Evolutionary conservation across 2,113 vertebrate species (phyloP), one percentile per base, ranked within the genome.

Genomic region (Rhegmatorhina hoffmannsi): DNA sequence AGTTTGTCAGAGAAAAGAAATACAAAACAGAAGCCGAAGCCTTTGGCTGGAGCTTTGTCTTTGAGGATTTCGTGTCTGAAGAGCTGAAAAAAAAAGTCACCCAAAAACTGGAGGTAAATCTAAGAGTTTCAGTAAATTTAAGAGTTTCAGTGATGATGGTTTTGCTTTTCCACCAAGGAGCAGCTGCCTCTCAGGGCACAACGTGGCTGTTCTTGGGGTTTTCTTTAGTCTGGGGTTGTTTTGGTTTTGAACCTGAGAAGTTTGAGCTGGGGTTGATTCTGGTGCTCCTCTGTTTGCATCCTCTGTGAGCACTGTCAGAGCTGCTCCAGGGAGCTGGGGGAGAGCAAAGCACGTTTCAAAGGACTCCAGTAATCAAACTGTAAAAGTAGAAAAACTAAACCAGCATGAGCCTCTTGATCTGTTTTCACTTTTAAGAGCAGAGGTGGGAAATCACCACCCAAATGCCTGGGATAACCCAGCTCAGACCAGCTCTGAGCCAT

Each of bases 1-100:
- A 99, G 50, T 99, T 99, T 97, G 98, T 99, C 58, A 98, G 98
- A 95, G 97, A 98, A 10, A 96, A 98, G 76, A 99, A 99, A 83
- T 99, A 99, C 96, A 99, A 97, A 97, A 99, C 99, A 1, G 99
- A 99, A 97, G 99, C 99, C 2, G 99, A 99, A 97, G 94, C 44
- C 0, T 99, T 99, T 64, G 99, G 99, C 11, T 99, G 99, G 99
- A 99, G 99, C 97, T 99, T 99, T 96, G 99, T 99, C 82, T 99
- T 99, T 96, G 98, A 99, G 94, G 99, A 99, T 94, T 99, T 99
- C 55, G 99, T 99, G 46, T 93, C 99, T 0, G 97, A 98, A 47
- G 98, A 99, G 63, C 97, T 99, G 92, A 99, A 98, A 96, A 98
- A 97, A 92, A 99, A 98, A 98, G 98, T 98, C 46, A 98, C 98